Conservation (phyloP, 2,797 vertebrate genomes). For the Carduelis carduelis region DNA sequence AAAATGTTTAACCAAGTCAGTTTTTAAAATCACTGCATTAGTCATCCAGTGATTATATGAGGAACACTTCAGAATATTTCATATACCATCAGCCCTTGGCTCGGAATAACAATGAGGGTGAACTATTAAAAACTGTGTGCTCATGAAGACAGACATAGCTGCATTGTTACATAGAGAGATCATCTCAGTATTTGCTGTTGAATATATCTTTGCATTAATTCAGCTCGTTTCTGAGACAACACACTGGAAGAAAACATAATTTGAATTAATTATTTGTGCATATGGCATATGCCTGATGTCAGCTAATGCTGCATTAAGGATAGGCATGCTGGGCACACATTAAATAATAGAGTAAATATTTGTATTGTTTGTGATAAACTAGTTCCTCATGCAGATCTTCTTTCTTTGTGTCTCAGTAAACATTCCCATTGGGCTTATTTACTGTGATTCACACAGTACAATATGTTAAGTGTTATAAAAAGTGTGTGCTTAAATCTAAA, state of each 20-base stretch:
- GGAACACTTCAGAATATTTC: slow-evolving; percentile 64
- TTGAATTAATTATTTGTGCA: slow-evolving; percentile 79
- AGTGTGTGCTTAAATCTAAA: slow-evolving; percentile 57
- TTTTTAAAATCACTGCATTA: slow-evolving; percentile 68
- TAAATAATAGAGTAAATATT: slow-evolving; percentile 80
- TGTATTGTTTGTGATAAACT: slow-evolving; percentile 78
- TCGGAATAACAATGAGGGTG: slow-evolving; percentile 67
- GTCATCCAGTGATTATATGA: slow-evolving; percentile 75
- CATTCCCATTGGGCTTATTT: slow-evolving; percentile 65
- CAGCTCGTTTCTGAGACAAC: slow-evolving; percentile 66
- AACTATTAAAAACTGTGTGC: slow-evolving; percentile 50
- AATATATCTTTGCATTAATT: slow-evolving; percentile 69
- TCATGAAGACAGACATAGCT: slow-evolving; percentile 45
- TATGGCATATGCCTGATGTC: slow-evolving; percentile 75
- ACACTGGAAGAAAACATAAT: slow-evolving; percentile 71
- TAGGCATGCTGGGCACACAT: slow-evolving; percentile 76
- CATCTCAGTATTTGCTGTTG: slow-evolving; percentile 37
- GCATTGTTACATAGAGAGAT: slow-evolving; percentile 45
- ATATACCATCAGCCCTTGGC: slow-evolving; percentile 68
- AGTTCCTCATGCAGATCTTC: slow-evolving; percentile 66
- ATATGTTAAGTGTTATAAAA: slow-evolving; percentile 67
- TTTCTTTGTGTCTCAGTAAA: slow-evolving; percentile 64
- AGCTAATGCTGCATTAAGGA: slow-evolving; percentile 76
- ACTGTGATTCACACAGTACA: slow-evolving; percentile 52
- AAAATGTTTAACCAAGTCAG: slow-evolving; percentile 63